Evolutionary conservation across 2,888 invertebrate species (phyloP).

Genomic region (Pseudanteris insignis): DNA sequence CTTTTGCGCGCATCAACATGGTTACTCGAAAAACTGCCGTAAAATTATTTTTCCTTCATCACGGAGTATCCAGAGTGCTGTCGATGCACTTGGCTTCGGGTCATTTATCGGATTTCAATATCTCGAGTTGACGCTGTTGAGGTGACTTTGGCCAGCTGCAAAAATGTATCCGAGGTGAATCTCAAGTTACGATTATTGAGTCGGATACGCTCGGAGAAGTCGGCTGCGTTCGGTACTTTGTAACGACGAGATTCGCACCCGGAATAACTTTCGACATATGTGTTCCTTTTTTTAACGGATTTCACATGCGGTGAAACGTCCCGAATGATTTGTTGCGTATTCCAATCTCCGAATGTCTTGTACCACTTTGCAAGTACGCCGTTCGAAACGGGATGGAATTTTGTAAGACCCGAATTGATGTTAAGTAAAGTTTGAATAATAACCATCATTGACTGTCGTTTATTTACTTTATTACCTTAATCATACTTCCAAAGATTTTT

Average conservation of each 20-base stretch:
- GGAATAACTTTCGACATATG: conserved; percentile 14
- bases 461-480: too few relatives aligned
- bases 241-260: conserved; percentile 21
- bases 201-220: conserved; percentile 14
- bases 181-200: conserved; percentile 31
- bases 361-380: conserved; percentile 11
- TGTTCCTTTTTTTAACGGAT: conserved; percentile 4
- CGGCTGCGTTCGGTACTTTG: conserved; percentile 19
- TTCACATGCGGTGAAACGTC: conserved; percentile 14
- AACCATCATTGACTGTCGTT: too few relatives aligned
- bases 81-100: conserved; percentile 1
- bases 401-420: neutral
- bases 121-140: conserved; percentile 32
- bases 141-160: conserved; percentile 5
- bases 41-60: conserved; percentile 6
- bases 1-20: too few relatives aligned
- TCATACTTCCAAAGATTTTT: too few relatives aligned
- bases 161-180: conserved; percentile 22
- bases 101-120: conserved; percentile 28
- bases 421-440: too few relatives aligned
- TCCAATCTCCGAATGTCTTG: conserved; percentile 15
- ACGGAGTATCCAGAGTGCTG: too few relatives aligned
- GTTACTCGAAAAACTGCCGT: conserved; percentile 1
- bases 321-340: conserved; percentile 18
- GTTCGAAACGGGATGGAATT: neutral